Percentiles rank a stretch among this genome's conserved stretches.
These are phyloP conservation scores for Glyptemys insculpta DNA, from an alignment of 2,797 vertebrate genomes.

Conservation along the genomic window DNA sequence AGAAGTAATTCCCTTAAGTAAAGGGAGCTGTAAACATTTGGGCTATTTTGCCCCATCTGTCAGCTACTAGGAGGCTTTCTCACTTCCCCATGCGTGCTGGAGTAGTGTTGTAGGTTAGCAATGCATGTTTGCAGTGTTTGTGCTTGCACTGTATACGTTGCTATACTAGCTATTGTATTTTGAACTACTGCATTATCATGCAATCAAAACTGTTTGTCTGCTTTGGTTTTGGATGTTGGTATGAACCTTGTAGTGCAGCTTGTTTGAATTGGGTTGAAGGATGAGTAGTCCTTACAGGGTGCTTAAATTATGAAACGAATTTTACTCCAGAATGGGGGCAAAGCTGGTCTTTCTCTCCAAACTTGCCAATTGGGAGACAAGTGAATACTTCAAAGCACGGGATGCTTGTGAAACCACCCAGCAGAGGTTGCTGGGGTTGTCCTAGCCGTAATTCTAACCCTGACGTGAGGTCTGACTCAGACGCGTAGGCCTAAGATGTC, in stretches of 20 bases:
- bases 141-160: not conserved
- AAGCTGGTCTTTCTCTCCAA: not conserved
- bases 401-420: not conserved
- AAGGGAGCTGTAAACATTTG: not conserved
- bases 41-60: not conserved
- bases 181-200: rapidly evolving
- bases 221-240: not conserved
- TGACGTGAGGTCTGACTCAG: rapidly evolving
- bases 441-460: rapidly evolving
- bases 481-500: not conserved
- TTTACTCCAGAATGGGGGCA: not conserved
- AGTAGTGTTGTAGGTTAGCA: not conserved
- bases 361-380: not conserved
- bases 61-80: rapidly evolving
- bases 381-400: not conserved
- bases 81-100: rapidly evolving
- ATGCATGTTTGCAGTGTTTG: not conserved
- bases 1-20: not conserved
- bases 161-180: not conserved
- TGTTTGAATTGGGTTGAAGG: not conserved
- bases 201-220: not conserved
- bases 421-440: rapidly evolving
- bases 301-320: not conserved
- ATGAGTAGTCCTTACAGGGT: rapidly evolving
- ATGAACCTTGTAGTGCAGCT: not conserved